Conservation (phyloP, 1,140 invertebrate genomes). For the Cydia pomonella region DNA sequence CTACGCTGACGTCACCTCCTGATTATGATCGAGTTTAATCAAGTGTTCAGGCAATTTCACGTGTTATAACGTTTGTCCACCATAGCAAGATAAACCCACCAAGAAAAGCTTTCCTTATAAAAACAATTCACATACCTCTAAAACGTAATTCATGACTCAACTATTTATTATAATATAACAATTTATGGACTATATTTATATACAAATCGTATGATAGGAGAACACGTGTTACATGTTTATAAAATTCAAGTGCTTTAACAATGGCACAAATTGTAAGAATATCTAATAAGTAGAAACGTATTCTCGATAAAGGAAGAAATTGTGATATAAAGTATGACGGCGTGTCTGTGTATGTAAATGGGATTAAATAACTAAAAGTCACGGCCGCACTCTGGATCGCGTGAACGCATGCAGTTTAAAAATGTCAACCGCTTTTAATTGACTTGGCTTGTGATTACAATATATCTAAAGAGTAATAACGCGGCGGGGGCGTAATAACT, state of each 20-base stretch:
- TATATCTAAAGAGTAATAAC: not conserved
- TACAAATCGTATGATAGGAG: no score
- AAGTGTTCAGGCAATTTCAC: slow-evolving; percentile 1
- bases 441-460: not conserved
- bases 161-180: no score
- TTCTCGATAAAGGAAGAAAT: not conserved
- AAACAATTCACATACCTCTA: no score
- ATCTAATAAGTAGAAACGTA: no score
- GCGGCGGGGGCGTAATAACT: not conserved
- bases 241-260: no score
- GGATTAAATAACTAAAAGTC: slow-evolving; percentile 31
- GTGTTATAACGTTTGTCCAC: not conserved
- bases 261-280: no score
- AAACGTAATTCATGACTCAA: not conserved
- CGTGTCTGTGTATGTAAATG: slow-evolving; percentile 5
- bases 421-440: slow-evolving; percentile 30
- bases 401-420: slow-evolving; percentile 24
- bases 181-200: no score
- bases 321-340: not conserved
- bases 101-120: not conserved
- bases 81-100: not conserved
- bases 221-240: no score
- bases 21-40: slow-evolving; percentile 24
- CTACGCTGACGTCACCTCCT: slow-evolving; percentile 22
- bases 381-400: slow-evolving; percentile 18